phyloP scores from a whole-genome alignment of 1,140 invertebrate species.

The Oreohelix idahoensis region DNA sequence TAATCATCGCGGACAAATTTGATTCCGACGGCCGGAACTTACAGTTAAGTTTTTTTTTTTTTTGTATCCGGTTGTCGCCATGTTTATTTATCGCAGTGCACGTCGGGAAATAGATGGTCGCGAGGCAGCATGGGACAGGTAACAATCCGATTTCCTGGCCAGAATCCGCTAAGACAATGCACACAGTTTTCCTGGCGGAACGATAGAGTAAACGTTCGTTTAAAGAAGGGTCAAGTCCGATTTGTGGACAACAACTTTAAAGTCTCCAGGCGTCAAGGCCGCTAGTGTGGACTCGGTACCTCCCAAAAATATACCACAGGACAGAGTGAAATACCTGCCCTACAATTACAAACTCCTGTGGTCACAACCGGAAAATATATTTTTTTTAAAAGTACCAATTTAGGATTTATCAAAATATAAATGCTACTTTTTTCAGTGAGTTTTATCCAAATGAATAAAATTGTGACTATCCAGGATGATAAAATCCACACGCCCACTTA shows the following conservation, averaged over 20 bases:
- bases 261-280: neutral
- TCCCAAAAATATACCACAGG: neutral
- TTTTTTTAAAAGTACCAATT: too few relatives aligned
- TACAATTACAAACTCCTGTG: slow-evolving; percentile 1
- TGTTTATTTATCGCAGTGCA: slow-evolving; percentile 22
- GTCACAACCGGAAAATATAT: too few relatives aligned
- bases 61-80: neutral
- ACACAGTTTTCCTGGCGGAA: slow-evolving; percentile 8
- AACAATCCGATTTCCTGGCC: slow-evolving; percentile 34
- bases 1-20: slow-evolving; percentile 34
- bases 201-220: neutral
- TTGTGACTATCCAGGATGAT: too few relatives aligned
- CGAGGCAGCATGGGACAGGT: neutral
- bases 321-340: slow-evolving; percentile 26
- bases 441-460: too few relatives aligned
- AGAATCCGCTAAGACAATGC: slow-evolving; percentile 35
- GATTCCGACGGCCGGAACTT: slow-evolving; percentile 28
- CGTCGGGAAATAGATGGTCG: neutral
- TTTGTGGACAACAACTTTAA: slow-evolving; percentile 4
- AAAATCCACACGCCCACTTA: too few relatives aligned
- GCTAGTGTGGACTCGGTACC: neutral
- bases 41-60: neutral
- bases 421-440: too few relatives aligned
- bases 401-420: too few relatives aligned
- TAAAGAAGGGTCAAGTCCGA: neutral